A percentile compares a stretch with the other conserved stretches of the same genome.
Evolutionary conservation across 2,888 invertebrate species (phyloP).

Genomic region (Drosophila stalkeri): DNA sequence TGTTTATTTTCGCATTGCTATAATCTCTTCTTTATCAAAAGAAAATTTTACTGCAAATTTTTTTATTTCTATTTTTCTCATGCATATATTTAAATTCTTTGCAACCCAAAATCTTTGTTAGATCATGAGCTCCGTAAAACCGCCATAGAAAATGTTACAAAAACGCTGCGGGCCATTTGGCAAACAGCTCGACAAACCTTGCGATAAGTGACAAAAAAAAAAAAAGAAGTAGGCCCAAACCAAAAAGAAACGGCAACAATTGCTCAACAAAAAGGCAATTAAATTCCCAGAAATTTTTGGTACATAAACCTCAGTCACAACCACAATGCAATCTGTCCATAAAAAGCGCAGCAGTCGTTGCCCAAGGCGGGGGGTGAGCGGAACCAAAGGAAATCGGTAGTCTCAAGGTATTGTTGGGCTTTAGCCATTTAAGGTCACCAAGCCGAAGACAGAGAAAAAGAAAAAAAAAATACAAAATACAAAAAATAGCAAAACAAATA

Average conservation of each 20-base stretch:
- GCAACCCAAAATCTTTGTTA: conserved; percentile 51
- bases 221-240: conserved; percentile 33
- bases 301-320: conserved; percentile 27
- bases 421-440: conserved; percentile 53
- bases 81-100: conserved; percentile 12
- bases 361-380: conserved; percentile 8
- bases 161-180: conserved; percentile 74
- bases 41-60: neutral
- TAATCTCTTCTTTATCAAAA: neutral
- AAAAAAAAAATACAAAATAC: conserved; percentile 15
- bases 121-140: conserved; percentile 57
- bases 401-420: conserved; percentile 31
- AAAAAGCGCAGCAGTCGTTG: conserved; percentile 43
- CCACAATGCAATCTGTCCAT: conserved; percentile 59
- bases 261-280: conserved; percentile 69
- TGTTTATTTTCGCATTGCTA: neutral
- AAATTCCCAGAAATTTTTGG: conserved; percentile 69
- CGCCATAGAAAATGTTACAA: conserved; percentile 61
- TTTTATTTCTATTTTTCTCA: neutral
- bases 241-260: conserved; percentile 40
- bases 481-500: conserved; percentile 60
- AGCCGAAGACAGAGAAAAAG: neutral
- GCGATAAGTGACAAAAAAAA: conserved; percentile 39
- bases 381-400: conserved; percentile 35
- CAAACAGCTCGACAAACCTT: conserved; percentile 55